These are phyloP conservation scores for Artibeus lituratus DNA, from an alignment of 2,797 vertebrate species.

Conservation along the genomic window DNA sequence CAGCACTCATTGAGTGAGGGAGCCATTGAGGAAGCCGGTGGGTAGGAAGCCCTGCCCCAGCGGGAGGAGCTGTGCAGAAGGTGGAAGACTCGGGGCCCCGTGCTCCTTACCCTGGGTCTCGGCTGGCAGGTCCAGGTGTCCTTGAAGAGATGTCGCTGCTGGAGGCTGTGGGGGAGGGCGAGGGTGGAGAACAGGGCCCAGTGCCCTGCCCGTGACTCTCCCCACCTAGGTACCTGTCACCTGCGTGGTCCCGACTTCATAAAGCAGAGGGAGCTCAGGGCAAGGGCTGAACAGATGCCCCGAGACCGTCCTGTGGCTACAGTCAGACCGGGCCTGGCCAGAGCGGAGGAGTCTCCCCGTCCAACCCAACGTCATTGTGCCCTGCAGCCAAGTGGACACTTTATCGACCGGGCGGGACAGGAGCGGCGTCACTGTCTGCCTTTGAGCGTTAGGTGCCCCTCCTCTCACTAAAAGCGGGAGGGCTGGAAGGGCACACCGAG, in stretches of 20 bases:
- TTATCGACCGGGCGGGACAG: background rate
- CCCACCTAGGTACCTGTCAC: too few relatives aligned
- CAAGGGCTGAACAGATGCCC: background rate
- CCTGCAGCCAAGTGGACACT: background rate
- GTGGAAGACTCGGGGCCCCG: rapidly evolving
- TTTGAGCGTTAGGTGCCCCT: background rate
- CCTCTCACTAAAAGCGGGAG: background rate
- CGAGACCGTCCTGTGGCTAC: too few relatives aligned
- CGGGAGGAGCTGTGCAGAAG: background rate
- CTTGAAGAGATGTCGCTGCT: background rate
- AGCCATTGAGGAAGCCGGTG: background rate
- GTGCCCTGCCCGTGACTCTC: background rate
- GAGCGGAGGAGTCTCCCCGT: rapidly evolving
- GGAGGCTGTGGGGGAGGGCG: background rate
- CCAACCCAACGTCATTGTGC: background rate
- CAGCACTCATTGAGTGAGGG: background rate
- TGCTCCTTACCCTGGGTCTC: background rate
- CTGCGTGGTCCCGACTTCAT: background rate
- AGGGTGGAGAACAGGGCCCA: background rate
- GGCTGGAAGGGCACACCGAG: background rate
- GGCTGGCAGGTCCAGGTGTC: background rate
- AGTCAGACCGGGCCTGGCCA: background rate
- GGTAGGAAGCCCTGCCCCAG: background rate
- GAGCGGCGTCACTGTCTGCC: background rate
- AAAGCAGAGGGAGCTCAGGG: background rate